Conservation (phyloP, 2,888 invertebrate genomes). For the Invenusta paracnida region DNA sequence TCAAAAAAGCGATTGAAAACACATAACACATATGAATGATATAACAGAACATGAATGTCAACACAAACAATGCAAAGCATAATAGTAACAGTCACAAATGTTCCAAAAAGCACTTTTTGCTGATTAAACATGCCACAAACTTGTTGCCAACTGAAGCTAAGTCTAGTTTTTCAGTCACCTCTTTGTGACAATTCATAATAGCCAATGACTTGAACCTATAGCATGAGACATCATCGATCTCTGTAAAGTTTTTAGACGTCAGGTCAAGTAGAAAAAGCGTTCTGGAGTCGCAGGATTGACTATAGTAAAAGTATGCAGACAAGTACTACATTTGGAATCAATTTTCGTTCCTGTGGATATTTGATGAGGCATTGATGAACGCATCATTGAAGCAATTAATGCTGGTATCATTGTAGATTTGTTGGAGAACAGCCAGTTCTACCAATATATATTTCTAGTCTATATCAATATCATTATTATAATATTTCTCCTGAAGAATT, state of each 20-base stretch:
- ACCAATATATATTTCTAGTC: too few relatives aligned
- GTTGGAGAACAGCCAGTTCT: background rate
- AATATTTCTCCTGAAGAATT: background rate
- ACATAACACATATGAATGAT: background rate
- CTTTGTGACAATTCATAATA: background rate
- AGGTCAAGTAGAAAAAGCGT: too few relatives aligned
- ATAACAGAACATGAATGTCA: background rate
- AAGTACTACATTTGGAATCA: background rate
- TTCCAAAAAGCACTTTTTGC: background rate
- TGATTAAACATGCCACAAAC: background rate
- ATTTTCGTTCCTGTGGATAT: background rate
- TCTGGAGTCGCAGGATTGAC: too few relatives aligned
- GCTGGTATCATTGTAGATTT: background rate
- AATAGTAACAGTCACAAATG: background rate
- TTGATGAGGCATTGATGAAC: background rate
- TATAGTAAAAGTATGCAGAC: too few relatives aligned
- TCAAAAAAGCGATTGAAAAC: background rate
- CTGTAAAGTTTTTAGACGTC: background rate
- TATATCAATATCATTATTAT: background rate
- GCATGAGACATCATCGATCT: background rate
- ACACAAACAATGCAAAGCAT: background rate
- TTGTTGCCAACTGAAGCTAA: background rate
- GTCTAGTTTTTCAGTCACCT: background rate
- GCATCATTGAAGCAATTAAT: background rate
- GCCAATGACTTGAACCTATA: background rate